phyloP scores from a whole-genome alignment of 2,888 invertebrate genomes.

The Omphaloscelis lunosa region DNA sequence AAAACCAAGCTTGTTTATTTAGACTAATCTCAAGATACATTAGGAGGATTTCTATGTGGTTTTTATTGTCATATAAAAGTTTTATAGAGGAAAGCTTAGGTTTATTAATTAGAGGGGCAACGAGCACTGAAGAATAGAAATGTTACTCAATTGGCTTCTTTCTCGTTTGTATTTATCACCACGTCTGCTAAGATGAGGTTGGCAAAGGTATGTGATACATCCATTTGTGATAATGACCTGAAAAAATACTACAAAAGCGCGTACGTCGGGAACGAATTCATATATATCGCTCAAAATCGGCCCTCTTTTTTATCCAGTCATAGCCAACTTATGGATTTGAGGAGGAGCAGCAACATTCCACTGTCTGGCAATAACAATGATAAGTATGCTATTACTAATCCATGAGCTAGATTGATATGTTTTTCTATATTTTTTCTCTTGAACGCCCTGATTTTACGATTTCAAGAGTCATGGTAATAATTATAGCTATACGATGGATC shows the following conservation, averaged over 20 bases:
- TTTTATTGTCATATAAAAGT: conserved; percentile 58
- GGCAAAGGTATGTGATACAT: background rate
- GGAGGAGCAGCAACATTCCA: background rate
- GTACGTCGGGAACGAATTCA: background rate
- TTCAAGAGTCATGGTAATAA: background rate
- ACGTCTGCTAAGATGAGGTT: background rate
- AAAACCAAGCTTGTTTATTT: conserved; percentile 53
- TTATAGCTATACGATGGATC: background rate
- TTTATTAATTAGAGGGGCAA: conserved; percentile 54
- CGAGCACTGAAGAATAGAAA: conserved; percentile 16
- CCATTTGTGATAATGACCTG: background rate
- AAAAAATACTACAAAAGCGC: background rate
- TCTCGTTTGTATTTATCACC: background rate
- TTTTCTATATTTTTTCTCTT: background rate
- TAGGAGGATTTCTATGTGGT: conserved; percentile 41
- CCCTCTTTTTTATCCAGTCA: background rate
- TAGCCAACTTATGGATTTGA: background rate
- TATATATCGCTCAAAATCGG: background rate
- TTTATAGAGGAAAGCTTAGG: conserved; percentile 55
- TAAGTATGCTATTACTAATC: background rate
- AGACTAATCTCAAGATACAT: conserved; percentile 40
- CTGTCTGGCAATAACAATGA: background rate
- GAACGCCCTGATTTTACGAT: background rate
- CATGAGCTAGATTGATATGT: too few relatives aligned
- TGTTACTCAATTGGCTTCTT: background rate